Conservation (phyloP, 2,888 invertebrate species). For the Nemotelus pantherinus region DNA sequence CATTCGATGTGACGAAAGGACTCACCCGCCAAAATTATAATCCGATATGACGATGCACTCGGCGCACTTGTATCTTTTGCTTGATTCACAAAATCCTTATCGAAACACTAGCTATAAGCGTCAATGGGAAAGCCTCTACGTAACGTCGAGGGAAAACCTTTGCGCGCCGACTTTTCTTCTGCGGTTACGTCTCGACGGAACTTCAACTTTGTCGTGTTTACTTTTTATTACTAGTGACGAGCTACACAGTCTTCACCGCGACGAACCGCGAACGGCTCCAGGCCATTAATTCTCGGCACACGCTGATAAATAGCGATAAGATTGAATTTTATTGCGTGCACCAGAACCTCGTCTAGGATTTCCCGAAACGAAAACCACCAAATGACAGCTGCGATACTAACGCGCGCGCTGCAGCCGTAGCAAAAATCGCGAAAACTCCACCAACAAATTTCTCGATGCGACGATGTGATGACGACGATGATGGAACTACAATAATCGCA, state of each 20-base stretch:
- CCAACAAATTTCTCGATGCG: constrained; percentile 25
- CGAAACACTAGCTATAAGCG: constrained; percentile 9
- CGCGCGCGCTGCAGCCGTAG: constrained; percentile 13
- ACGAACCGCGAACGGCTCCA: constrained; percentile 7
- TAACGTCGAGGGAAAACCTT: constrained; percentile 25
- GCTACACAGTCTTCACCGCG: neutral
- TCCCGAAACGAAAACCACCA: neutral
- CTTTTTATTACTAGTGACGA: constrained; percentile 19
- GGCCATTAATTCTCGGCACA: constrained; percentile 10
- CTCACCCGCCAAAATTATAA: constrained; percentile 20
- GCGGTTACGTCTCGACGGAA: constrained; percentile 19
- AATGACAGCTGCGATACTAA: constrained; percentile 18
- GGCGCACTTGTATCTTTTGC: no score
- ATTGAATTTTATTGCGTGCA: neutral
- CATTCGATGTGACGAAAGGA: neutral
- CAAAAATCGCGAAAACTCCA: constrained; percentile 32
- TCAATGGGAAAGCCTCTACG: constrained; percentile 24
- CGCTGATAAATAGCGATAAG: constrained; percentile 1
- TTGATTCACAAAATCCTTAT: no score
- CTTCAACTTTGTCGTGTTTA: constrained; percentile 19
- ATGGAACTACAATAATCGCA: constrained; percentile 34
- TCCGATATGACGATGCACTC: neutral
- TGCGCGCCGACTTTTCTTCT: constrained; percentile 24
- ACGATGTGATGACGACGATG: constrained; percentile 38
- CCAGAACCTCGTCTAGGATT: neutral